Evolutionary conservation across 1,140 invertebrate genomes (phyloP).

Genomic region (Trichoplusia ni): DNA sequence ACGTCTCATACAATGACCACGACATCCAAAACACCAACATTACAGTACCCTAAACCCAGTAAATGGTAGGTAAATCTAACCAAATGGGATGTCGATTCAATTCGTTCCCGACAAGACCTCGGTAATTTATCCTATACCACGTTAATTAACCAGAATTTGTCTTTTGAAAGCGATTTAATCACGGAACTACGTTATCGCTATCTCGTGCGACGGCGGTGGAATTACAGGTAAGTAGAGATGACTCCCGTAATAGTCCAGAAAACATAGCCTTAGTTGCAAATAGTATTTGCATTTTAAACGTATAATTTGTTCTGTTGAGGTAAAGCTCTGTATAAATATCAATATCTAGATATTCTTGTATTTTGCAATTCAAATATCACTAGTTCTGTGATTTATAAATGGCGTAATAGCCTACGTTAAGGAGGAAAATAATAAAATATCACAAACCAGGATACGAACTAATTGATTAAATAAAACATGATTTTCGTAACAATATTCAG

Average conservation of each 20-base stretch:
- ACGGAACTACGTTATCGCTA: constrained; percentile 11
- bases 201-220: too few relatives aligned
- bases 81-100: constrained; percentile 40
- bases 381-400: background rate
- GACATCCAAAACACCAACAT: constrained; percentile 18
- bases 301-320: too few relatives aligned
- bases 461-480: constrained; percentile 45
- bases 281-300: too few relatives aligned
- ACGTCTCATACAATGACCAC: constrained; percentile 53
- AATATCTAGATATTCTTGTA: too few relatives aligned
- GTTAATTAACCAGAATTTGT: constrained; percentile 39
- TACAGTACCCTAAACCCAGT: constrained; percentile 22
- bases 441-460: background rate
- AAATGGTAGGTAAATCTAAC: background rate
- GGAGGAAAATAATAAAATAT: constrained; percentile 4
- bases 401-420: too few relatives aligned
- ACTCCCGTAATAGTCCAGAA: too few relatives aligned
- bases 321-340: too few relatives aligned
- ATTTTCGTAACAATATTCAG: constrained; percentile 35
- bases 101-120: constrained; percentile 34
- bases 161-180: constrained; percentile 34
- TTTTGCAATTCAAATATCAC: background rate
- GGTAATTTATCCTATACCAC: constrained; percentile 31
- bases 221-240: too few relatives aligned
- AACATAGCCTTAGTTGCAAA: too few relatives aligned